phyloP scores from a whole-genome alignment of 2,797 vertebrate genomes.

The Sebastes diploproa region DNA sequence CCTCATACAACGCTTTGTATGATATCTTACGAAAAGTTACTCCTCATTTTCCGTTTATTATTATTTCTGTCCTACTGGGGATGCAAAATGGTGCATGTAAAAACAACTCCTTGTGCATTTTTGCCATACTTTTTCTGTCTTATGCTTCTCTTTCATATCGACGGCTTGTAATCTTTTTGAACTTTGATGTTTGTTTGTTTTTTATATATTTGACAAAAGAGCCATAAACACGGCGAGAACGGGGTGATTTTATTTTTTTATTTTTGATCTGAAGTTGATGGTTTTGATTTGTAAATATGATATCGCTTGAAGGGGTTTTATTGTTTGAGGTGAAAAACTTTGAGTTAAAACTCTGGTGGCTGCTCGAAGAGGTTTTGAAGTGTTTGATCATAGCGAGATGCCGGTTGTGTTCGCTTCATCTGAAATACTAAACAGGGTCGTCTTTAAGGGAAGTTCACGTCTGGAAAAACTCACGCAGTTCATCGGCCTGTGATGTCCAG shows the following conservation, averaged over 20 bases:
- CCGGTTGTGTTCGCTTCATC: slow-evolving; percentile 12
- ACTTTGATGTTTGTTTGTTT: slow-evolving; percentile 8
- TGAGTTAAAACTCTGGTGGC: slow-evolving; percentile 6
- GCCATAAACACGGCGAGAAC: not conserved
- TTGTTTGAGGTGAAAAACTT: slow-evolving; percentile 21
- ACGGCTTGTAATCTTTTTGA: slow-evolving; percentile 7
- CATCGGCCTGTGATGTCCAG: not conserved
- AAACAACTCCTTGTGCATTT: not conserved
- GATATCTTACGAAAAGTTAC: no score
- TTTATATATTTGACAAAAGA: slow-evolving; percentile 22
- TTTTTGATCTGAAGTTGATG: slow-evolving; percentile 23
- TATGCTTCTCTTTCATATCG: not conserved
- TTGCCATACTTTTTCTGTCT: not conserved
- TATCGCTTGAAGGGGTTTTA: not conserved
- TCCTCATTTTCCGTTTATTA: no score
- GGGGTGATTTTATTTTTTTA: slow-evolving; percentile 4
- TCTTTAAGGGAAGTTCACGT: slow-evolving; percentile 4
- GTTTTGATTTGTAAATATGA: slow-evolving; percentile 50
- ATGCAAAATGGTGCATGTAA: slow-evolving; percentile 35
- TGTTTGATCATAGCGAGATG: slow-evolving; percentile 47
- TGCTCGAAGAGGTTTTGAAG: slow-evolving; percentile 16
- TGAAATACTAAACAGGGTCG: slow-evolving; percentile 8
- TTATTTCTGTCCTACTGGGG: not conserved
- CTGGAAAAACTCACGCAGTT: not conserved
- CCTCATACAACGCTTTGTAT: no score